These are phyloP conservation scores for Chrysomallon squamiferum DNA, from an alignment of 1,140 invertebrate species.

Conservation along the genomic window DNA sequence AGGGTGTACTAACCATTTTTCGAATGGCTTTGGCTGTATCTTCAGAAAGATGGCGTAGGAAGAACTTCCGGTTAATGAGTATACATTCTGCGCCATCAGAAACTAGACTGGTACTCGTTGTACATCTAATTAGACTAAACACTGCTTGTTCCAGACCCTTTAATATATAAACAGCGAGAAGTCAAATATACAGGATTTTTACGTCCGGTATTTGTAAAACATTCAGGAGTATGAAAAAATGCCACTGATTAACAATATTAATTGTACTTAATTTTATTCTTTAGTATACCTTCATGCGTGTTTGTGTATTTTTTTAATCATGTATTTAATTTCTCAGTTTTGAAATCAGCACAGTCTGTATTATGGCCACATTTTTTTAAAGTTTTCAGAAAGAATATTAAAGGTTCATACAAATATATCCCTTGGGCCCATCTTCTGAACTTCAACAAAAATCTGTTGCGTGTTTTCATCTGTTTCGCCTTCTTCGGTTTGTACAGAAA, in stretches of 20 bases:
- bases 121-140: conserved; percentile 40
- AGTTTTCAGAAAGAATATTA: too few species aligned
- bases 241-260: too few species aligned
- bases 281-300: too few species aligned
- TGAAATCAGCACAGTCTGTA: too few species aligned
- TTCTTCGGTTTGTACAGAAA: too few species aligned
- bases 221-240: too few species aligned
- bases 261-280: too few species aligned
- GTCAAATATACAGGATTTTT: background rate
- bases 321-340: too few species aligned
- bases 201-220: background rate
- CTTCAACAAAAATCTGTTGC: conserved; percentile 43
- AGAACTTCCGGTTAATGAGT: conserved; percentile 56
- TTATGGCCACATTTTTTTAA: too few species aligned
- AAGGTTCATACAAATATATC: conserved; percentile 54
- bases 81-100: conserved; percentile 58
- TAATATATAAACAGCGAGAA: background rate
- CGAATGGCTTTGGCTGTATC: conserved; percentile 38
- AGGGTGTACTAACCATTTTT: conserved; percentile 41
- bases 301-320: too few species aligned
- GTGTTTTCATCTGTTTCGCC: too few species aligned
- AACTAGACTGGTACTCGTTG: conserved; percentile 50
- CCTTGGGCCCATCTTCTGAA: conserved; percentile 46
- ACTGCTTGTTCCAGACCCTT: conserved; percentile 52
- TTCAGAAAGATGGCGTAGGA: conserved; percentile 50